Percentiles rank a stretch among this genome's conserved stretches.
phyloP scores from a whole-genome alignment of 2,797 vertebrate species.

The Macrochelys suwanniensis region DNA sequence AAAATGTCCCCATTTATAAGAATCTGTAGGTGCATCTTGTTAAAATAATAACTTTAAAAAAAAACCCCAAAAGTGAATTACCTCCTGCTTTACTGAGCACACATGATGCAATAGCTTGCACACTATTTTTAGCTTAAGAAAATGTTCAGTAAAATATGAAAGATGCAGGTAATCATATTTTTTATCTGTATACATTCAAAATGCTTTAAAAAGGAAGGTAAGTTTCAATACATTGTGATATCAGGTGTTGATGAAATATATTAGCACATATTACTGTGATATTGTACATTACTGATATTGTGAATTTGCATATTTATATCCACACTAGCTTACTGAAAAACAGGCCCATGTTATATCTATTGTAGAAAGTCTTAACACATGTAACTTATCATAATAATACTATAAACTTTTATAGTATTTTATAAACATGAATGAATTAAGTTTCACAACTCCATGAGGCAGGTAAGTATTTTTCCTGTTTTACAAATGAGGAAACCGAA shows the following conservation, averaged over 20 bases:
- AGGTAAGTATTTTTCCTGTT: not conserved
- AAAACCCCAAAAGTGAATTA: not conserved
- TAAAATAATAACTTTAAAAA: accelerated
- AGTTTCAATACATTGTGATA: not conserved
- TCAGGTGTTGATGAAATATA: accelerated
- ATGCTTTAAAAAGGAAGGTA: not conserved
- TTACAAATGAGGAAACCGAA: not conserved
- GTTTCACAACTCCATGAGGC: not conserved
- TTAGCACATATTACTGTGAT: not conserved
- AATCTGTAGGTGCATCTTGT: accelerated
- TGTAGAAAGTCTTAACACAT: not conserved
- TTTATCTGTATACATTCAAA: not conserved
- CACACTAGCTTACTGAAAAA: not conserved
- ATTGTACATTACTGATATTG: not conserved
- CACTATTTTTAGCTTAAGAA: not conserved
- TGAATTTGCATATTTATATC: not conserved
- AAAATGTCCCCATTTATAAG: accelerated
- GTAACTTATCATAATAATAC: not conserved
- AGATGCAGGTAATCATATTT: not conserved
- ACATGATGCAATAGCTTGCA: not conserved
- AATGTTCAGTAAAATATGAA: not conserved
- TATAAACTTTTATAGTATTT: not conserved
- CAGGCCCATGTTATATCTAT: accelerated
- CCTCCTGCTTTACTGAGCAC: accelerated
- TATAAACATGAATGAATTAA: not conserved